Evolutionary conservation across 1,140 invertebrate species (phyloP).

Genomic region (Gryllus bimaculatus): DNA sequence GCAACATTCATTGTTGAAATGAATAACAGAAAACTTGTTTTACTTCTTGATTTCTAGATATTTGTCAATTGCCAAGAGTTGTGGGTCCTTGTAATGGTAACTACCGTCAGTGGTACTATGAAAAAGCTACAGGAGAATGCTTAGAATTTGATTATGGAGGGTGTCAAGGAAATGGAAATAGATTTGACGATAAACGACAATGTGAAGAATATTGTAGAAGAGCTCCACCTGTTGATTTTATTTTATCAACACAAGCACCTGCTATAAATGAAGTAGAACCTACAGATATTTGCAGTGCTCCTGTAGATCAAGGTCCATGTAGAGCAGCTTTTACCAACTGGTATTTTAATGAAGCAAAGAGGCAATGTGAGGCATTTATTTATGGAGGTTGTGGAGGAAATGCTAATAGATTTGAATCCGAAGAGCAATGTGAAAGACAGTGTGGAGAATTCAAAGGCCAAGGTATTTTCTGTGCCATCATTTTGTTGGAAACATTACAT

Average conservation of each 20-base stretch:
- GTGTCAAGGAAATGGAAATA: slow-evolving; percentile 61
- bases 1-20: too few relatives aligned
- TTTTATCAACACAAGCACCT: slow-evolving; percentile 9
- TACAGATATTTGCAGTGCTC: slow-evolving; percentile 49
- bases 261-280: slow-evolving; percentile 10
- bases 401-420: slow-evolving; percentile 65
- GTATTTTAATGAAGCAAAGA: slow-evolving; percentile 57
- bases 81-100: slow-evolving; percentile 60
- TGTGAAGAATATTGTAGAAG: slow-evolving; percentile 37
- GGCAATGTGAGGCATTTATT: slow-evolving; percentile 57
- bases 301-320: slow-evolving; percentile 62
- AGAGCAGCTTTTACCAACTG: slow-evolving; percentile 50
- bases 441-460: slow-evolving; percentile 62
- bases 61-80: slow-evolving; percentile 60
- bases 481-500: neutral
- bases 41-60: slow-evolving; percentile 37
- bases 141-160: slow-evolving; percentile 57
- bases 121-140: slow-evolving; percentile 52
- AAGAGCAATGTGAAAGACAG: slow-evolving; percentile 71
- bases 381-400: slow-evolving; percentile 80
- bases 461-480: slow-evolving; percentile 42
- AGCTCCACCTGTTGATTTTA: slow-evolving; percentile 2
- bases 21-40: too few relatives aligned
- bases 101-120: slow-evolving; percentile 64
- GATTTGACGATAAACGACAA: slow-evolving; percentile 40